Conservation (phyloP, 2,888 invertebrate genomes). For the Hylaea fasciaria region DNA sequence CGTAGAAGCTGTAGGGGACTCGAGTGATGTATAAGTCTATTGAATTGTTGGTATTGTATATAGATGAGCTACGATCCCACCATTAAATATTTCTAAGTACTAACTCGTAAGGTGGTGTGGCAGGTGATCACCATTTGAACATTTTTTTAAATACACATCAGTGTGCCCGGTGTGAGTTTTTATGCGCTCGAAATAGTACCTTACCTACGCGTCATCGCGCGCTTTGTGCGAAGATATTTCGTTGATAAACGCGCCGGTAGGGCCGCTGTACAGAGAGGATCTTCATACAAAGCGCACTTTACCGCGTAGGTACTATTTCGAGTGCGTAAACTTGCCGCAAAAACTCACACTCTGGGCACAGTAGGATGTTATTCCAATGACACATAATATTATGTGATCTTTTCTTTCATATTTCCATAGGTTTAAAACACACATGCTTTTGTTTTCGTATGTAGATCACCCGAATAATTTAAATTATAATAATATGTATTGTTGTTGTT, state of each 20-base stretch:
- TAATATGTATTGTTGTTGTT: conserved; percentile 65
- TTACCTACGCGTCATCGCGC: no score
- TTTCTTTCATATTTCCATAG: conserved; percentile 76
- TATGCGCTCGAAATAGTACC: no score
- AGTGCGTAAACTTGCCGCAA: no score
- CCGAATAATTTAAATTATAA: conserved; percentile 64
- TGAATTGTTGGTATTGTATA: conserved; percentile 82
- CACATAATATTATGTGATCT: conserved; percentile 79
- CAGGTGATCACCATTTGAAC: conserved; percentile 66
- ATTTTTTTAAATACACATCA: conserved; percentile 64
- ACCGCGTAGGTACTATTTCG: no score
- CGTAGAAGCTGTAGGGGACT: conserved; percentile 70
- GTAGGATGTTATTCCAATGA: conserved; percentile 78
- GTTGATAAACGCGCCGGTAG: no score
- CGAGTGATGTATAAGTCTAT: conserved; percentile 81
- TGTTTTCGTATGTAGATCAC: conserved; percentile 64
- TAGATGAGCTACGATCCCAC: conserved; percentile 84
- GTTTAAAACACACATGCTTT: conserved; percentile 67
- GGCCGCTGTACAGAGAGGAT: no score
- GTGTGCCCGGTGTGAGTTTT: no score
- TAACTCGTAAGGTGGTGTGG: conserved; percentile 79
- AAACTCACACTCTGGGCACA: no score
- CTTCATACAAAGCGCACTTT: no score
- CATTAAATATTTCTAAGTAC: conserved; percentile 83
- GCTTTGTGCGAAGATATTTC: no score